These are phyloP conservation scores for Platycheirus albimanus DNA, from an alignment of 2,888 invertebrate species.

Conservation along the genomic window DNA sequence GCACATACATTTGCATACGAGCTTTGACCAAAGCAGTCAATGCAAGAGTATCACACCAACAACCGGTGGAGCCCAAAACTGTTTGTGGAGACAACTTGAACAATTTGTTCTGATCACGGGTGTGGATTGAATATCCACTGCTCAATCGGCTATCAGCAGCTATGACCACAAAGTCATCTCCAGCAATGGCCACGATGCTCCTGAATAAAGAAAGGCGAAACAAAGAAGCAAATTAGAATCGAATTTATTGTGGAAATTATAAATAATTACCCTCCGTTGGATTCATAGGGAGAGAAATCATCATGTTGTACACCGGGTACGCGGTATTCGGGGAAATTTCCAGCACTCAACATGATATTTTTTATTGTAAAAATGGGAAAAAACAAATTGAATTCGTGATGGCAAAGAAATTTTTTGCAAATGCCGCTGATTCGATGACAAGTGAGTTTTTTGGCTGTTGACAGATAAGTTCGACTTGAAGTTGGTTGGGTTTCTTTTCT, in stretches of 20 bases:
- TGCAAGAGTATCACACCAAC: slow-evolving; percentile 98
- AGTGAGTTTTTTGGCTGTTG: slow-evolving; percentile 73
- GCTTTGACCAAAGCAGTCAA: slow-evolving; percentile 92
- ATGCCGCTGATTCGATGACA: slow-evolving; percentile 76
- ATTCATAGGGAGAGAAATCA: slow-evolving; percentile 88
- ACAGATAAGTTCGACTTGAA: slow-evolving; percentile 32
- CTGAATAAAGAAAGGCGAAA: slow-evolving; percentile 85
- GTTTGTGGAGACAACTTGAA: slow-evolving; percentile 92
- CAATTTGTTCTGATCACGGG: slow-evolving; percentile 93
- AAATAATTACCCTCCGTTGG: slow-evolving; percentile 89
- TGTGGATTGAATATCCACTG: slow-evolving; percentile 94
- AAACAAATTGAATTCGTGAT: slow-evolving; percentile 37
- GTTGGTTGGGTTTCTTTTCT: slow-evolving; percentile 29
- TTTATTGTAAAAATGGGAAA: slow-evolving; percentile 30
- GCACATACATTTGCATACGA: slow-evolving; percentile 96
- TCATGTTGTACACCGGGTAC: slow-evolving; percentile 83
- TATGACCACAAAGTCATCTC: slow-evolving; percentile 96
- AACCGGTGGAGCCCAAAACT: slow-evolving; percentile 96
- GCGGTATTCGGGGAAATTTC: slow-evolving; percentile 81
- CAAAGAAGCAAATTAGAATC: slow-evolving; percentile 22
- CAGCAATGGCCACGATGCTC: slow-evolving; percentile 97
- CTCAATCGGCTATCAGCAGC: slow-evolving; percentile 97
- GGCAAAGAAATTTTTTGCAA: slow-evolving; percentile 15
- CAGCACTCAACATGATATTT: slow-evolving; percentile 77
- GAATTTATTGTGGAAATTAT: neutral